phyloP scores from a whole-genome alignment of 2,888 invertebrate species.

The Octodonta nipae region DNA sequence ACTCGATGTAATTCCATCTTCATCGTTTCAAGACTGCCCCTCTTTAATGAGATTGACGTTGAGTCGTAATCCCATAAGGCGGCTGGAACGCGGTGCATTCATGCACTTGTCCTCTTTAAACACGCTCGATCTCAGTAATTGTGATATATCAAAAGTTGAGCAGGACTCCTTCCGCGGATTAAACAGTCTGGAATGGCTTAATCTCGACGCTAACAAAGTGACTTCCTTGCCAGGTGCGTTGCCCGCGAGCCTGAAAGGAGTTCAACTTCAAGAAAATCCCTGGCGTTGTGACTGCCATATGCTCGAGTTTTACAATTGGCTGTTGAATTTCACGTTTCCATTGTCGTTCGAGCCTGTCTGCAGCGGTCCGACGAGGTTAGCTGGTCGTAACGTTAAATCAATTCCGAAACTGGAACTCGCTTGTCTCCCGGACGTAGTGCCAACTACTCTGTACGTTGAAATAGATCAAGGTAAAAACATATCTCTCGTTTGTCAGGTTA shows the following conservation, averaged over 20 bases:
- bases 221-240: conserved; percentile 51
- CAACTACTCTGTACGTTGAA: conserved; percentile 60
- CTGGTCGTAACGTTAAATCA: conserved; percentile 52
- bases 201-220: conserved; percentile 69
- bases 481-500: conserved; percentile 61
- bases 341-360: conserved; percentile 69
- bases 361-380: conserved; percentile 53
- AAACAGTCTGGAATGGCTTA: conserved; percentile 69
- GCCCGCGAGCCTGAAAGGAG: conserved; percentile 64
- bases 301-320: conserved; percentile 63
- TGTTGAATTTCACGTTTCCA: conserved; percentile 61
- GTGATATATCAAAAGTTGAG: conserved; percentile 64
- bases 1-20: conserved; percentile 62
- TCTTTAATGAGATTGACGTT: conserved; percentile 72
- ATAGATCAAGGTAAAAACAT: conserved; percentile 68
- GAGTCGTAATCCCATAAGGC: conserved; percentile 68
- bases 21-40: conserved; percentile 63
- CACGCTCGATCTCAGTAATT: conserved; percentile 67
- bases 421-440: conserved; percentile 64
- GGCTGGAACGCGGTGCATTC: conserved; percentile 58
- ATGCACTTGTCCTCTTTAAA: conserved; percentile 61
- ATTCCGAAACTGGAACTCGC: conserved; percentile 59
- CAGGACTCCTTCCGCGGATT: conserved; percentile 70
- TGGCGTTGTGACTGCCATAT: conserved; percentile 82
- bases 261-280: conserved; percentile 72